A percentile compares a stretch with the other conserved stretches of the same genome.
Conservation (phyloP, 2,113 vertebrate genomes). For the Myanophis thanlyinensis region DNA sequence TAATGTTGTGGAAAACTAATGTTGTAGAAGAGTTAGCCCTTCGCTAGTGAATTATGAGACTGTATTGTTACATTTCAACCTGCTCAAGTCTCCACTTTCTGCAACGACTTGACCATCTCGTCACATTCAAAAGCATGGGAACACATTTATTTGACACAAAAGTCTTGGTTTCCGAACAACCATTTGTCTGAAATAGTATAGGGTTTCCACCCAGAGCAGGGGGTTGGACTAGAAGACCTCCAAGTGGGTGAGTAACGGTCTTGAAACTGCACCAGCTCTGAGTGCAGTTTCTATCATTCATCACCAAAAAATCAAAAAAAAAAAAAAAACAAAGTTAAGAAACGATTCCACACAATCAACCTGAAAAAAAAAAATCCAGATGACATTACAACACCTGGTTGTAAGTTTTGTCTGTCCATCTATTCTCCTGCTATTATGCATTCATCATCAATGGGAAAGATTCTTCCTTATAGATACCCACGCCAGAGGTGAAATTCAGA, state of each 20-base stretch:
- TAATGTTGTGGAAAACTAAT: background rate
- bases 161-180: background rate
- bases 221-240: background rate
- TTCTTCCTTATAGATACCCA: background rate
- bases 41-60: background rate
- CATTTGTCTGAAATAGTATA: background rate
- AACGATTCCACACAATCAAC: too few relatives aligned
- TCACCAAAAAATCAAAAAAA: too few relatives aligned
- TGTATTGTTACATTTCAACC: background rate
- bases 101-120: background rate
- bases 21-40: background rate
- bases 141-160: background rate
- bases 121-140: background rate
- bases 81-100: background rate
- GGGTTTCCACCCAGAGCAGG: background rate
- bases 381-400: background rate
- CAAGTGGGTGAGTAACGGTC: background rate
- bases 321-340: background rate
- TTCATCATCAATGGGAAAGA: background rate
- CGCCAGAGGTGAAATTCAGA: too few relatives aligned
- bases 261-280: too few relatives aligned
- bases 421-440: background rate
- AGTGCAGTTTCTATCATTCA: background rate
- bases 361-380: background rate
- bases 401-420: background rate